phyloP scores from a whole-genome alignment of 2,113 vertebrate species.

The Morone saxatilis region DNA sequence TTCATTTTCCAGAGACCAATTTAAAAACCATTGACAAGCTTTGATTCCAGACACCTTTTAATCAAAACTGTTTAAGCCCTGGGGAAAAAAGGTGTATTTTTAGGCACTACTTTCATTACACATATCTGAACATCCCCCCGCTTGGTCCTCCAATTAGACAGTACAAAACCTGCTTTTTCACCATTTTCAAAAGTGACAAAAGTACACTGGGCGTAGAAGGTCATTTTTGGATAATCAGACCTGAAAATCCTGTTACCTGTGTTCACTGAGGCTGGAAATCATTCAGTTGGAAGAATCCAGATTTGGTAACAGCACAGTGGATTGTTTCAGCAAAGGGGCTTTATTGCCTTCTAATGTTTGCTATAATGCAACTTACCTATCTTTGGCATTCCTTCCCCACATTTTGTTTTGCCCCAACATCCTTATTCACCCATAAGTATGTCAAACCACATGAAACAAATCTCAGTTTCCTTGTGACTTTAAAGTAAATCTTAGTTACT shows the following conservation, averaged over 20 bases:
- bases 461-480: neutral
- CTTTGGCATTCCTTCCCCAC: neutral
- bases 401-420: neutral
- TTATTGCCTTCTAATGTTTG: neutral
- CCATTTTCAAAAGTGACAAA: constrained; percentile 17
- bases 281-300: constrained; percentile 32
- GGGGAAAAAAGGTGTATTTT: constrained; percentile 1
- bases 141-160: neutral
- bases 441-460: neutral
- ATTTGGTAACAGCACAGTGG: constrained; percentile 11
- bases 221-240: constrained; percentile 26
- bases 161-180: constrained; percentile 14
- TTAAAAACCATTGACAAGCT: constrained; percentile 13
- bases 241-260: constrained; percentile 26
- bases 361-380: neutral
- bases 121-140: neutral
- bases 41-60: neutral
- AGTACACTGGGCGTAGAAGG: neutral
- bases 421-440: neutral
- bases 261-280: neutral
- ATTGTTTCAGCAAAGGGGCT: neutral
- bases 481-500: neutral
- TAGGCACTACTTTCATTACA: neutral
- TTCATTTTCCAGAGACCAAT: neutral
- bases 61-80: neutral